Conservation (phyloP, 2,113 vertebrate genomes). For the Acanthisitta chloris region DNA sequence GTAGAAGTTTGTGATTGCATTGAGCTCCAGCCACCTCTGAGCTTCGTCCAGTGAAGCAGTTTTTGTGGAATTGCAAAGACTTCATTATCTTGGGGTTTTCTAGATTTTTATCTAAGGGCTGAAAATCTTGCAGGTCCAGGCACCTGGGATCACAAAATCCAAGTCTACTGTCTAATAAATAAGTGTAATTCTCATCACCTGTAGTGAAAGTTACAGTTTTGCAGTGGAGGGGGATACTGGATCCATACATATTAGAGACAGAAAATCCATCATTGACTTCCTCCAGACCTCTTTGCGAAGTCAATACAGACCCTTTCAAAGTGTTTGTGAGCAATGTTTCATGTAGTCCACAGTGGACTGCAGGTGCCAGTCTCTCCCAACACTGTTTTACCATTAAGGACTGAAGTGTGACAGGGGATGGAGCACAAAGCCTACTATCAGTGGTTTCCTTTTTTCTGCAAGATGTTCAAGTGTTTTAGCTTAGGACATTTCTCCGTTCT, state of each 20-base stretch:
- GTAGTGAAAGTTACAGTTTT: background rate
- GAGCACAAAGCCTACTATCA: background rate
- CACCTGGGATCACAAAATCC: conserved; percentile 37
- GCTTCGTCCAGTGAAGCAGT: conserved; percentile 1
- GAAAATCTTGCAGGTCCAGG: conserved; percentile 17
- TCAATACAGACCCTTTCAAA: background rate
- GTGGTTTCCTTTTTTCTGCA: background rate
- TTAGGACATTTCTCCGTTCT: background rate
- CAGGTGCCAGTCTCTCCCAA: background rate
- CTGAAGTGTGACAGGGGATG: background rate
- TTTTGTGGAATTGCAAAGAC: conserved; percentile 28
- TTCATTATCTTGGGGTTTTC: conserved; percentile 27
- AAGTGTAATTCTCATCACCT: conserved; percentile 40
- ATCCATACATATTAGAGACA: background rate
- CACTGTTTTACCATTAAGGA: background rate
- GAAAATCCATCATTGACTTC: background rate
- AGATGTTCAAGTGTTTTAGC: background rate
- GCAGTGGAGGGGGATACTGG: background rate
- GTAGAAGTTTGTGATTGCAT: background rate
- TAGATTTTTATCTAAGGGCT: conserved; percentile 43
- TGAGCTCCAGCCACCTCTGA: background rate
- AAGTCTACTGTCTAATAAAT: conserved; percentile 31
- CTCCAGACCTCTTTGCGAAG: conserved; percentile 5
- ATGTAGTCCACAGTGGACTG: background rate
- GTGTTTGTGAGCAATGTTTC: background rate